Conservation (phyloP, 2,888 invertebrate genomes). For the Bhutanitis thaidina region DNA sequence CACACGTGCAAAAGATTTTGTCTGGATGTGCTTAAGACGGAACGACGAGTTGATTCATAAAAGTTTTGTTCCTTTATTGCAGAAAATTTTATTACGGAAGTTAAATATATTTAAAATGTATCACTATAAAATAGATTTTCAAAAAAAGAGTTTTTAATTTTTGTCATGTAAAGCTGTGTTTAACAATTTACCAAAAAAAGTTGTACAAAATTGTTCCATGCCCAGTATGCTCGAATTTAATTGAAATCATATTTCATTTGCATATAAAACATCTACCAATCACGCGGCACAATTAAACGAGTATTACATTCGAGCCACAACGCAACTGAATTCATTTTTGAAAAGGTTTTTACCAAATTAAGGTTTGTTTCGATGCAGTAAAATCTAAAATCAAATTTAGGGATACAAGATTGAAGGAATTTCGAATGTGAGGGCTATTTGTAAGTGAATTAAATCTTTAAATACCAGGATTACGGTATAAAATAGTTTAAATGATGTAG, state of each 20-base stretch:
- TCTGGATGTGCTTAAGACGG: conserved; percentile 43
- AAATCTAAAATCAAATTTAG: background rate
- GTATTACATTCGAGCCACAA: conserved; percentile 12
- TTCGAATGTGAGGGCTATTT: conserved; percentile 13
- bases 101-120: too few species aligned
- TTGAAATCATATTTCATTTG: conserved; percentile 13
- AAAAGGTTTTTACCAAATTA: background rate
- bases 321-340: background rate
- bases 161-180: too few species aligned
- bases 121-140: too few species aligned
- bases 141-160: too few species aligned
- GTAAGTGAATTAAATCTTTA: background rate
- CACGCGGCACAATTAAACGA: conserved; percentile 8
- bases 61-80: background rate
- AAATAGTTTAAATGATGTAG: conserved; percentile 1
- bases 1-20: conserved; percentile 40
- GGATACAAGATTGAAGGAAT: background rate
- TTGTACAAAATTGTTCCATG: too few species aligned
- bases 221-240: background rate
- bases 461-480: conserved; percentile 17
- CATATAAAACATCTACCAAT: conserved; percentile 16
- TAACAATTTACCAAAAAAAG: too few species aligned
- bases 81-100: background rate
- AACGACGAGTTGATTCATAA: conserved; percentile 39
- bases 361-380: background rate